Base-by-base conservation (phyloP, 2,113 vertebrate genomes). In the Scytalopus superciliaris region DNA sequence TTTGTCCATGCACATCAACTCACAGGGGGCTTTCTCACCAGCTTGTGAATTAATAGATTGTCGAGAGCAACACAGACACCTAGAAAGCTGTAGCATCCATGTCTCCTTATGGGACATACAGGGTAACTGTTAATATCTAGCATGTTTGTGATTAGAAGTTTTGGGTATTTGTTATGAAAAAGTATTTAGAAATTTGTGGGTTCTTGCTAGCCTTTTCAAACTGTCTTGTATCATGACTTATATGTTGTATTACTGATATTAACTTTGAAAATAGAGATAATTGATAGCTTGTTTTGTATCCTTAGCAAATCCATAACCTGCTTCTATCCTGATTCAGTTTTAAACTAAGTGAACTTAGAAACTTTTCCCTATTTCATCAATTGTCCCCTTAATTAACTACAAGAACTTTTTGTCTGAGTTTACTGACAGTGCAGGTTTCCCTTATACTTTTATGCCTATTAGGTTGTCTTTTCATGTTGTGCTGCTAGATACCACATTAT, bases 1-100 rank as follows among this genome's bases (percentile, higher is more conserved):
- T 86, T 37, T 79, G 9, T 16, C 28, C 44, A 8, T 44, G 28
- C 2, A 1, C 31, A 17, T 53, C 23, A 53, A 22, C 5, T 44
- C 5, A 1, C 0, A 0, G 42, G 14, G 5, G 27, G 6, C 4
- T 63, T 80, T 49, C 37, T 72, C 59, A 68, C 4, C 16, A 45
- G 12, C 7, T 39, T 40, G 12, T 21, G 14, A 14, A 55, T 45
- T 19, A 44, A 57, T 14, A 44, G 12, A 9, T 35, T 49, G 7
- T 6, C 76, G 44, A 49, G 31, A 44, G 16, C 18, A 77, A 31
- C 31, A 39, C 7, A 30, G 40, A 52, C 12, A 35, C 7, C 9
- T 14, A 7, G 21, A 63, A 76, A 62, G 18, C 11, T 53, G 8
- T 14, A 42, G 14, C 14, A 77, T 23, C 13, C 27, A 3, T 8